These are phyloP conservation scores for Phylloscopus collybita DNA, from an alignment of 2,797 vertebrate species.

Conservation along the genomic window DNA sequence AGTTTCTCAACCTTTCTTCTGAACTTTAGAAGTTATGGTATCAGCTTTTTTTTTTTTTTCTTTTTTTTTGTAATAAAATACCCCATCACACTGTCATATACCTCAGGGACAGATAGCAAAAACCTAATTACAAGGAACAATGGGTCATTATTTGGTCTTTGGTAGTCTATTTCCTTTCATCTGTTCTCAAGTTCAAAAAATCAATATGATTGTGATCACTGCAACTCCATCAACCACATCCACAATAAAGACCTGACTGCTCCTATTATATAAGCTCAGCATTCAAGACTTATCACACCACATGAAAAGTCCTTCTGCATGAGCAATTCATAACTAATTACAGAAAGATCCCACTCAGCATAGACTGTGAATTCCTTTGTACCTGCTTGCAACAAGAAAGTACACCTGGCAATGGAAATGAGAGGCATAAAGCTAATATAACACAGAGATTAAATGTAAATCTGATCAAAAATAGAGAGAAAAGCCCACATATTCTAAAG, in stretches of 20 bases:
- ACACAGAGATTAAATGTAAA: not conserved
- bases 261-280: not conserved
- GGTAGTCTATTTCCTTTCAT: constrained; percentile 8
- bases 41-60: not conserved
- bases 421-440: not conserved
- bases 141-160: not conserved
- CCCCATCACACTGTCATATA: not conserved
- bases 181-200: not conserved
- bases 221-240: not conserved
- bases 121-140: constrained; percentile 24
- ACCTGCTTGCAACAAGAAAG: not conserved
- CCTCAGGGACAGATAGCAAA: not conserved
- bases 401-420: not conserved
- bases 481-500: not conserved
- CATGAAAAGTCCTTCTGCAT: not conserved
- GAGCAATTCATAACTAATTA: constrained; percentile 1
- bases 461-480: not conserved
- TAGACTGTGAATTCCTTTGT: not conserved
- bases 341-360: not conserved
- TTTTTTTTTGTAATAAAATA: not conserved
- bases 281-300: not conserved
- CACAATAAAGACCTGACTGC: not conserved
- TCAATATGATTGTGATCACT: constrained; percentile 1
- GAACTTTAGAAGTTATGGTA: not conserved
- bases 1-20: not conserved